phyloP scores from a whole-genome alignment of 2,888 invertebrate genomes.

The Drosophila nigritarsus region DNA sequence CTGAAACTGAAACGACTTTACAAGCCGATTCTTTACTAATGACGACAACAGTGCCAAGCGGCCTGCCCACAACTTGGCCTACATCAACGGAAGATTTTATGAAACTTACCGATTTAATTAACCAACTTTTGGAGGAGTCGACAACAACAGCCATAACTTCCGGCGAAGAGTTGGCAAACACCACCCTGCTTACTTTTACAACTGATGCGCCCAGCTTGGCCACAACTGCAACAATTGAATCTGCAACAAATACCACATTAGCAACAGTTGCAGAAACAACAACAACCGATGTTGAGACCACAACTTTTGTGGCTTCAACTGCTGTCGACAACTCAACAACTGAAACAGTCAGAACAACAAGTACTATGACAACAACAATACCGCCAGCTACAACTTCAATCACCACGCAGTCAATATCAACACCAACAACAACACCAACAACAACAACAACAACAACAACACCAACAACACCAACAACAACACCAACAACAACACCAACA shows the following conservation, averaged over 20 bases:
- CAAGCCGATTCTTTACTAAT: background rate
- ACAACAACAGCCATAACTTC: constrained; percentile 29
- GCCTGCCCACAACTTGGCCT: constrained; percentile 36
- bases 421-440: constrained; percentile 5
- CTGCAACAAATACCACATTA: constrained; percentile 12
- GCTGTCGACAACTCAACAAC: constrained; percentile 14
- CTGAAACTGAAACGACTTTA: constrained; percentile 11
- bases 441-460: too few species aligned
- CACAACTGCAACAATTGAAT: constrained; percentile 7
- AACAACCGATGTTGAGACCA: constrained; percentile 21
- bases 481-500: background rate
- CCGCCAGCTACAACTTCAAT: background rate
- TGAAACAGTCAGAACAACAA: constrained; percentile 8
- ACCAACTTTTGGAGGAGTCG: constrained; percentile 49
- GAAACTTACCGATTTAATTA: constrained; percentile 60
- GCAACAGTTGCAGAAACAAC: constrained; percentile 19
- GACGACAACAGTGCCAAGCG: constrained; percentile 8
- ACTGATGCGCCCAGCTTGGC: constrained; percentile 23
- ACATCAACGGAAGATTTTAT: constrained; percentile 64
- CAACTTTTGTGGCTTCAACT: constrained; percentile 17
- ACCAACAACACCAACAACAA: background rate
- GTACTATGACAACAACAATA: background rate
- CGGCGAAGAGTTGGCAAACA: constrained; percentile 9
- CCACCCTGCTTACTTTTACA: constrained; percentile 12
- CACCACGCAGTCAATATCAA: constrained; percentile 4